phyloP scores from a whole-genome alignment of 2,888 invertebrate genomes.

The Pseudoips prasinana region DNA sequence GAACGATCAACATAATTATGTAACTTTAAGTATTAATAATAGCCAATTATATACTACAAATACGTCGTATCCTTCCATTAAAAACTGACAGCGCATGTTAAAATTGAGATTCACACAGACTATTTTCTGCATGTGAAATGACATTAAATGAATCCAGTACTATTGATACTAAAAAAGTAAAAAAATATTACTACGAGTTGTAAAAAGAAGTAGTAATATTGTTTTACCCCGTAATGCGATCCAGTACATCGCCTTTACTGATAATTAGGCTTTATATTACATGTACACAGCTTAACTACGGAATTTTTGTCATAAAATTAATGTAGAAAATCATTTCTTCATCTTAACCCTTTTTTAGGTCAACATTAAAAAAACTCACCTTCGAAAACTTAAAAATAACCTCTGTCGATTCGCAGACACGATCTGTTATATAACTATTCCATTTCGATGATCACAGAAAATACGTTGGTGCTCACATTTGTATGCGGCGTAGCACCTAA shows the following conservation, averaged over 20 bases:
- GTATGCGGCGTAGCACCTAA: slow-evolving; percentile 41
- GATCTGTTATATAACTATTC: slow-evolving; percentile 70
- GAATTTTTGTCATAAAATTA: slow-evolving; percentile 70
- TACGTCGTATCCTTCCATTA: slow-evolving; percentile 63
- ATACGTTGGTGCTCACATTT: slow-evolving; percentile 46
- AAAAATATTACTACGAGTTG: slow-evolving; percentile 42
- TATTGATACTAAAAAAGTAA: slow-evolving; percentile 66
- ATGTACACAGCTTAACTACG: slow-evolving; percentile 78
- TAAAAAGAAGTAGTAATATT: slow-evolving; percentile 24
- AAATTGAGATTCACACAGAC: slow-evolving; percentile 30
- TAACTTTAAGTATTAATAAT: slow-evolving; percentile 48
- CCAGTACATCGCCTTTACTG: slow-evolving; percentile 41
- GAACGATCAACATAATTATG: slow-evolving; percentile 58
- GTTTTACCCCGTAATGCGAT: slow-evolving; percentile 25
- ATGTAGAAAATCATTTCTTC: slow-evolving; percentile 68
- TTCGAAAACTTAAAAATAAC: slow-evolving; percentile 72
- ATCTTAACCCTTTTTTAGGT: slow-evolving; percentile 39
- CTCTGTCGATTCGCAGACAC: slow-evolving; percentile 68
- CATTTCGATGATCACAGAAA: slow-evolving; percentile 76
- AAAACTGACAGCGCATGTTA: slow-evolving; percentile 67
- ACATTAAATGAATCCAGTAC: slow-evolving; percentile 70
- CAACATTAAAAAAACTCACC: slow-evolving; percentile 69
- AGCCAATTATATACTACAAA: slow-evolving; percentile 65
- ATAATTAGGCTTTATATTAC: slow-evolving; percentile 70
- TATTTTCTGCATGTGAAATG: slow-evolving; percentile 24